These are phyloP conservation scores for Enteromius paludinosus DNA, from an alignment of 2,797 vertebrate genomes.

Conservation along the genomic window DNA sequence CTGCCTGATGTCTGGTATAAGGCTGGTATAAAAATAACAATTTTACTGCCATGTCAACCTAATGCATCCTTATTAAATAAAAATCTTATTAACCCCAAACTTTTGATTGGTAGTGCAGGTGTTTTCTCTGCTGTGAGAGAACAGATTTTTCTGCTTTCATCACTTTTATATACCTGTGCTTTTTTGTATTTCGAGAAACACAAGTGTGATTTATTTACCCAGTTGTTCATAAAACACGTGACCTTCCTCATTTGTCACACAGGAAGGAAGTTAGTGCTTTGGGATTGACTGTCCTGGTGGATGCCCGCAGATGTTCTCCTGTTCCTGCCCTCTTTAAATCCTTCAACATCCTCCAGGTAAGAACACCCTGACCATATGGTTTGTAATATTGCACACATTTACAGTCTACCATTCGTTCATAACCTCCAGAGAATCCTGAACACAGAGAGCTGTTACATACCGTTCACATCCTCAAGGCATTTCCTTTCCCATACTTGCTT, in stretches of 20 bases:
- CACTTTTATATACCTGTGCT: neutral
- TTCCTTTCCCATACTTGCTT: constrained; percentile 8
- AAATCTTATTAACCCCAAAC: neutral
- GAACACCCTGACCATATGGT: constrained; percentile 26
- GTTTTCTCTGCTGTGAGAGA: neutral
- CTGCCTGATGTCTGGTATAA: neutral
- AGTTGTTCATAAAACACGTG: neutral
- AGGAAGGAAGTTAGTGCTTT: constrained; percentile 81
- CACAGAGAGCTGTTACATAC: neutral
- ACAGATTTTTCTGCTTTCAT: neutral
- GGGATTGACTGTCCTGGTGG: constrained; percentile 88
- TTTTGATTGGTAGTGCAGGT: neutral
- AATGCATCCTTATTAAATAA: neutral
- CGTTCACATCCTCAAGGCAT: neutral
- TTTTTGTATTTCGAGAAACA: neutral
- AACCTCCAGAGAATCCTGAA: neutral
- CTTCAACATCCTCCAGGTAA: constrained; percentile 85
- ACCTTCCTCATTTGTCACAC: constrained; percentile 33
- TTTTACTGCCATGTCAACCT: neutral
- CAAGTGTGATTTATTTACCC: neutral
- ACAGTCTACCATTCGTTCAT: neutral
- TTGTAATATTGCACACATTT: neutral
- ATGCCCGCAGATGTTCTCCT: constrained; percentile 84
- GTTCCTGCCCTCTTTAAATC: constrained; percentile 82
- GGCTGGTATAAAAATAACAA: neutral